Conservation (phyloP, 2,113 vertebrate genomes). For the Benitochromis conjunctus region DNA sequence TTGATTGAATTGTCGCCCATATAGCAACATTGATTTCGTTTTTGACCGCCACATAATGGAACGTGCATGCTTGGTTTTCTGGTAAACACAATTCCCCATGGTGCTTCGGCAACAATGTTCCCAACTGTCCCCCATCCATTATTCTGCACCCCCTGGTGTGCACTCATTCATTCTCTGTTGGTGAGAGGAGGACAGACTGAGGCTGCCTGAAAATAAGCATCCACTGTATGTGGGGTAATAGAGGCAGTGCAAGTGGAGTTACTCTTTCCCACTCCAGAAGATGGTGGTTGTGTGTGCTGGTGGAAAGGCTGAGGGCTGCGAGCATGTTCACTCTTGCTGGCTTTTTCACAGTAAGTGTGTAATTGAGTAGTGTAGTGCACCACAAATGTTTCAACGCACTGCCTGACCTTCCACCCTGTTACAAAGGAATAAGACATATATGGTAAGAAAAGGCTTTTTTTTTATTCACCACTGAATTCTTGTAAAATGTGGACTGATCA, state of each 20-base stretch:
- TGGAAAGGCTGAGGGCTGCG: slow-evolving; percentile 1
- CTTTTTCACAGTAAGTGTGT: slow-evolving; percentile 1
- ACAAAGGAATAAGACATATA: not conserved
- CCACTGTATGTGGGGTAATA: slow-evolving; percentile 20
- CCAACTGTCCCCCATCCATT: slow-evolving; percentile 49
- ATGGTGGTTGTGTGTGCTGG: not conserved
- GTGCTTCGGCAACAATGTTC: slow-evolving; percentile 45
- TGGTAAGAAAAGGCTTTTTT: not conserved
- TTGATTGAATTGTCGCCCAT: slow-evolving; percentile 31
- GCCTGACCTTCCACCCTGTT: slow-evolving; percentile 2
- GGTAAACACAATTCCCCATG: slow-evolving; percentile 38
- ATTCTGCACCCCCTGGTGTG: slow-evolving; percentile 29
- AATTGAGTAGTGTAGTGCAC: slow-evolving; percentile 25
- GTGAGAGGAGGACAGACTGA: slow-evolving; percentile 26
- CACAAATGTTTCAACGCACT: slow-evolving; percentile 12
- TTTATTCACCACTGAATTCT: not conserved
- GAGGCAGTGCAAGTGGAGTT: slow-evolving; percentile 21
- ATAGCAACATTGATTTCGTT: slow-evolving; percentile 33
- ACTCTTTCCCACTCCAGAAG: slow-evolving; percentile 32
- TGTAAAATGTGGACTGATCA: not conserved
- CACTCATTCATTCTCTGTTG: slow-evolving; percentile 44
- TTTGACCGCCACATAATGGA: slow-evolving; percentile 39
- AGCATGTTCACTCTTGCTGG: not conserved
- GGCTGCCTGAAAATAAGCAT: slow-evolving; percentile 35
- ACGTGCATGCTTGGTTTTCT: slow-evolving; percentile 45